Conservation (phyloP, 1,140 invertebrate genomes). For the Orussus abietinus region DNA sequence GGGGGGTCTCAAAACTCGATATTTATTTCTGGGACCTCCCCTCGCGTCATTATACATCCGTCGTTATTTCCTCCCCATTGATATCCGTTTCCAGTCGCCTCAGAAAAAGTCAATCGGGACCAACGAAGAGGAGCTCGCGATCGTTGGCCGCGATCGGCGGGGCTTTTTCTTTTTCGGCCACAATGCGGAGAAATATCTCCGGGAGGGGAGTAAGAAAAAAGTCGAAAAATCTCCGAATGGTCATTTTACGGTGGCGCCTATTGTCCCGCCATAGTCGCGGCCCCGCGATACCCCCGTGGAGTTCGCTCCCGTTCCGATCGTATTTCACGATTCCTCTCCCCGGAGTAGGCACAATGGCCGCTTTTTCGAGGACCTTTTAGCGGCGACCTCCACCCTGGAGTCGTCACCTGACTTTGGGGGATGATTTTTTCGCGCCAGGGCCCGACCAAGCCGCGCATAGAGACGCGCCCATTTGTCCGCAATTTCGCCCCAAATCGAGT, state of each 20-base stretch:
- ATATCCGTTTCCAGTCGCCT: too few species aligned
- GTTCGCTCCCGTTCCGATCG: slow-evolving; percentile 47
- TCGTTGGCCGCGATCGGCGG: too few species aligned
- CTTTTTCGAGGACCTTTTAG: slow-evolving; percentile 3
- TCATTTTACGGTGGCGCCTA: slow-evolving; percentile 34
- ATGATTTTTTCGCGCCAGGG: slow-evolving; percentile 2
- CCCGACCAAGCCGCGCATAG: slow-evolving; percentile 17
- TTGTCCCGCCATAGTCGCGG: slow-evolving; percentile 13
- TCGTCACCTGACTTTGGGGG: slow-evolving; percentile 25
- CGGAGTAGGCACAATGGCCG: slow-evolving; percentile 31
- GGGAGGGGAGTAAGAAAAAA: slow-evolving; percentile 6
- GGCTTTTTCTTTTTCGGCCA: slow-evolving; percentile 4
- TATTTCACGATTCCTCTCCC: slow-evolving; percentile 45
- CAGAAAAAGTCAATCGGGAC: too few species aligned
- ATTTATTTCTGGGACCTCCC: too few species aligned
- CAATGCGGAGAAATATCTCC: slow-evolving; percentile 13
- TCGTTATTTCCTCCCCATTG: too few species aligned
- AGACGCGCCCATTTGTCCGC: slow-evolving; percentile 43
- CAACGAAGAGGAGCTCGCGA: too few species aligned
- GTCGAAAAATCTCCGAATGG: slow-evolving; percentile 21
- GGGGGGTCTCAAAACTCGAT: too few species aligned
- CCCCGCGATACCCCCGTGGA: slow-evolving; percentile 37
- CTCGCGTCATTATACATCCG: too few species aligned
- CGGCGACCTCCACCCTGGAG: slow-evolving; percentile 1
- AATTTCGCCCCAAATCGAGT: slow-evolving; percentile 42